Conservation (phyloP, 2,888 invertebrate species). For the Azorinus chamasolen region DNA sequence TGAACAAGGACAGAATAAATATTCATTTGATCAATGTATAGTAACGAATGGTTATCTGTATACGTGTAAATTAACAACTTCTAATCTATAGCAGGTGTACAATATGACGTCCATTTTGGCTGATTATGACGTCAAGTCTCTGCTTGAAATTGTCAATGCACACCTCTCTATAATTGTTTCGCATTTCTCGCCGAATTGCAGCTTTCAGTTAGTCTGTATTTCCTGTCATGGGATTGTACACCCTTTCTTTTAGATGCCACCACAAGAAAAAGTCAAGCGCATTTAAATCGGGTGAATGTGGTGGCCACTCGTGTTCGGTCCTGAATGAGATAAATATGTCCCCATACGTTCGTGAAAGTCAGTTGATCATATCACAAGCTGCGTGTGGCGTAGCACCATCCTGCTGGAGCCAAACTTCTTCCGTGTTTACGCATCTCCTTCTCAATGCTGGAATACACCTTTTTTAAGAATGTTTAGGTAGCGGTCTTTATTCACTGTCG, state of each 20-base stretch:
- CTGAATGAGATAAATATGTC: constrained; percentile 9
- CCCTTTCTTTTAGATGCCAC: constrained; percentile 27
- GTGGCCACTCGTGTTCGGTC: constrained; percentile 23
- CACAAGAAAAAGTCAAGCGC: constrained; percentile 23
- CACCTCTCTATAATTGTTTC: constrained; percentile 7
- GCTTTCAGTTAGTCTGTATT: constrained; percentile 20
- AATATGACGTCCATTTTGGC: constrained; percentile 5
- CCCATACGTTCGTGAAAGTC: constrained; percentile 18
- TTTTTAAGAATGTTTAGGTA: constrained; percentile 19
- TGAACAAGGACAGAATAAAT: too few species aligned
- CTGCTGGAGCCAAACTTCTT: constrained; percentile 37
- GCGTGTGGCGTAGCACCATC: constrained; percentile 34
- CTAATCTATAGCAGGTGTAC: neutral
- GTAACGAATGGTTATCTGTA: too few species aligned
- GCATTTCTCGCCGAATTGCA: constrained; percentile 20
- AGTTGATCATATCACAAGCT: constrained; percentile 2
- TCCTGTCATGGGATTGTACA: constrained; percentile 11
- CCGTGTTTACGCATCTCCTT: neutral
- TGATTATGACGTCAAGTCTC: constrained; percentile 11
- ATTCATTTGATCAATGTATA: too few species aligned
- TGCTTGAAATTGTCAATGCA: constrained; percentile 4
- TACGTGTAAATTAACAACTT: too few species aligned
- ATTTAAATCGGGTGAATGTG: constrained; percentile 36
- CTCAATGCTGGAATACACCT: constrained; percentile 19
- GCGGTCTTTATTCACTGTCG: constrained; percentile 20